phyloP scores from a whole-genome alignment of 2,797 vertebrate genomes.

The Echeneis naucrates region DNA sequence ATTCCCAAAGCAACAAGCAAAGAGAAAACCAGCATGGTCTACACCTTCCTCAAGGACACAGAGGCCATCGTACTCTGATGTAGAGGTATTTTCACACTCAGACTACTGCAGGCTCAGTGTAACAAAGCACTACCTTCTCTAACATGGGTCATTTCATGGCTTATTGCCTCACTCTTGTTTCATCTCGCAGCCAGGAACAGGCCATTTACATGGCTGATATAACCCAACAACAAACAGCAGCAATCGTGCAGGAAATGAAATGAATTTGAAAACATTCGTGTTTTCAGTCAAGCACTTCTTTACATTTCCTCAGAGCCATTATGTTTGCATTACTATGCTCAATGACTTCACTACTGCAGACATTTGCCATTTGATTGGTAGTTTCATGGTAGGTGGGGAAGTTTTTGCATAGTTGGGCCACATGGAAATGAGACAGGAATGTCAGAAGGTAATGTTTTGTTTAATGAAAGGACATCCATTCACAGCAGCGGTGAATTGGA shows the following conservation, averaged over 20 bases:
- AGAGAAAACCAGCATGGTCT: neutral
- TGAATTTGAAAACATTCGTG: slow-evolving; percentile 31
- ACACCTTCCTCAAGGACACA: neutral
- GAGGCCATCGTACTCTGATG: neutral
- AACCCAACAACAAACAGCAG: slow-evolving; percentile 40
- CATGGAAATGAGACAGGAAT: neutral
- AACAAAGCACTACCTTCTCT: slow-evolving; percentile 20
- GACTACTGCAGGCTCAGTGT: slow-evolving; percentile 4
- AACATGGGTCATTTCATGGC: slow-evolving; percentile 60
- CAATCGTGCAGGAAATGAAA: slow-evolving; percentile 57
- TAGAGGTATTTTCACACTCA: neutral
- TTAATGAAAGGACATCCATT: slow-evolving; percentile 18
- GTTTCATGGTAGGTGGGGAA: slow-evolving; percentile 12
- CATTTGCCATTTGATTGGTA: slow-evolving; percentile 8
- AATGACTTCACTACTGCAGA: neutral
- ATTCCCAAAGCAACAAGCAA: neutral
- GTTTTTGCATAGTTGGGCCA: slow-evolving; percentile 6
- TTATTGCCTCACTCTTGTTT: slow-evolving; percentile 51
- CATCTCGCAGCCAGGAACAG: slow-evolving; percentile 24
- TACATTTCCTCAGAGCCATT: slow-evolving; percentile 21
- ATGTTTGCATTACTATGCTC: slow-evolving; percentile 17
- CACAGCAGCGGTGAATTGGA: slow-evolving; percentile 16
- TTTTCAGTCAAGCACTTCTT: slow-evolving; percentile 29
- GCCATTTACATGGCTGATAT: slow-evolving; percentile 46
- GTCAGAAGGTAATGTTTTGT: neutral